phyloP scores from a whole-genome alignment of 1,140 invertebrate species.

The Sycophaga agraensis region DNA sequence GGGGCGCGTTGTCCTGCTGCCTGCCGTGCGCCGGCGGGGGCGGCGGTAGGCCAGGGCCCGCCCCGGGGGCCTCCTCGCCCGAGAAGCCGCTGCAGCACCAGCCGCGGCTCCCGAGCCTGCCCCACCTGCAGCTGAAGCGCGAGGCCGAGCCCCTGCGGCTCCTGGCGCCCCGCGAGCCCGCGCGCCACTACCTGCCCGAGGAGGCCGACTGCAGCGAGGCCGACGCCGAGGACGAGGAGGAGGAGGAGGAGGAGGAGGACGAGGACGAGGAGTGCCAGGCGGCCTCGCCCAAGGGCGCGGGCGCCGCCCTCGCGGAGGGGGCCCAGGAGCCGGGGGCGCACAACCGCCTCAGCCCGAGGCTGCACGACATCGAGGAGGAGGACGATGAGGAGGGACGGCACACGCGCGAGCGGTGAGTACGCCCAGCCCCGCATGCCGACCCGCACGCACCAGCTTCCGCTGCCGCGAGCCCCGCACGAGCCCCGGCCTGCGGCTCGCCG shows the following conservation, averaged over 20 bases:
- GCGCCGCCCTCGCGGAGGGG: conserved; percentile 40
- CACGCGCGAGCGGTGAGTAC: conserved; percentile 49
- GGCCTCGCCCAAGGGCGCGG: no score
- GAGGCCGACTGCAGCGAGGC: conserved; percentile 48
- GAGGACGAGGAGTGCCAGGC: conserved; percentile 24
- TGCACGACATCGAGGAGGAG: conserved; percentile 61
- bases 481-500: no score
- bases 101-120: background rate
- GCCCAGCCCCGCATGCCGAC: no score
- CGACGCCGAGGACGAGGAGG: conserved; percentile 40
- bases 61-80: conserved; percentile 35
- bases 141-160: background rate
- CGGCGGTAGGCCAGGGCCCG: conserved; percentile 52
- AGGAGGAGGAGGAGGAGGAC: conserved; percentile 22
- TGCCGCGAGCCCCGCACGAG: no score
- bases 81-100: conserved; percentile 17
- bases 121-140: conserved; percentile 29
- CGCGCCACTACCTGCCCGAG: conserved; percentile 11
- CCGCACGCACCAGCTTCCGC: no score
- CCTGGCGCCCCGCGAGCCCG: background rate
- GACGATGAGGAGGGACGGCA: conserved; percentile 57
- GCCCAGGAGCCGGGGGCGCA: conserved; percentile 45
- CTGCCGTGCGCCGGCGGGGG: conserved; percentile 59
- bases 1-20: conserved; percentile 59
- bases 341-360: conserved; percentile 50